Evolutionary conservation across 2,797 vertebrate genomes (phyloP).

Genomic region (Platyrinchus mystaceus): DNA sequence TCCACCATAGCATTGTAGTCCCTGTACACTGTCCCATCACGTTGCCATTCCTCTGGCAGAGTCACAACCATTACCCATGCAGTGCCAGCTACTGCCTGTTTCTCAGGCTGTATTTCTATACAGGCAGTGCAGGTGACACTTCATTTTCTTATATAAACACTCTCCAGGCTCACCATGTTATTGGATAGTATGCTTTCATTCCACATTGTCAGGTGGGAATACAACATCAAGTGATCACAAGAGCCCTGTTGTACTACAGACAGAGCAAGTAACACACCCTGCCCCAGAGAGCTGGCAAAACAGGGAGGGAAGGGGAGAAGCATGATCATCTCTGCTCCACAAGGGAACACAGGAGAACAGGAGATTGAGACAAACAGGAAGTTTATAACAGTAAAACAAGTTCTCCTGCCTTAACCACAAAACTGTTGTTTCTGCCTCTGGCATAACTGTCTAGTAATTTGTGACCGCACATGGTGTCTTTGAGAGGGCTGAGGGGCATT

Average conservation of each 20-base stretch:
- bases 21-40: not conserved
- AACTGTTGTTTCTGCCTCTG: not conserved
- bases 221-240: not conserved
- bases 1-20: not conserved
- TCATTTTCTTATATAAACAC: not conserved
- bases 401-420: not conserved
- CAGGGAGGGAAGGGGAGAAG: not conserved
- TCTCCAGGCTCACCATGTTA: not conserved
- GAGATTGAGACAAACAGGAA: not conserved
- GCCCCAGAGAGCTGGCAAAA: not conserved
- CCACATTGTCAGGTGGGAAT: rapidly evolving
- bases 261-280: not conserved
- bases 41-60: not conserved
- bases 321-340: not conserved
- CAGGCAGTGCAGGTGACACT: not conserved
- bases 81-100: not conserved
- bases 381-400: not conserved
- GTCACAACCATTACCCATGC: rapidly evolving
- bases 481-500: not conserved
- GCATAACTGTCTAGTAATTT: not conserved
- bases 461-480: not conserved
- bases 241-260: not conserved
- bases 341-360: not conserved
- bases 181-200: not conserved
- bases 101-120: not conserved